A percentile compares a stretch with the other conserved stretches of the same genome.
Conservation (phyloP, 2,797 vertebrate species). For the Coccyzus lansbergi region DNA sequence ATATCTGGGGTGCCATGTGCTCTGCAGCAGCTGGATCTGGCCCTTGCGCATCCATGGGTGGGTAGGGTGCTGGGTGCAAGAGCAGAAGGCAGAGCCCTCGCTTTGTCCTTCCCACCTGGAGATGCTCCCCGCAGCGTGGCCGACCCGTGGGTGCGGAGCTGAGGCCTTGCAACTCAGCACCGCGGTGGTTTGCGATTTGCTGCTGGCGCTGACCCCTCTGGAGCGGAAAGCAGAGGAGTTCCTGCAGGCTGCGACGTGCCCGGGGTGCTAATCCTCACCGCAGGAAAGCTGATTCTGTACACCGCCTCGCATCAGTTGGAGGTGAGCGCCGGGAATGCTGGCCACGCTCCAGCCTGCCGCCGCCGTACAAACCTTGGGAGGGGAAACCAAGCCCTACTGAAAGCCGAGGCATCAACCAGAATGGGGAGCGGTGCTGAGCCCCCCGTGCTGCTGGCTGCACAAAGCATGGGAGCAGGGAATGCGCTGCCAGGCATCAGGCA, state of each 20-base stretch:
- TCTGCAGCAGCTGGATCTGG: neutral
- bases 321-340: neutral
- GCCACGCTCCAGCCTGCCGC: neutral
- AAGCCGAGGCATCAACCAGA: rapidly evolving
- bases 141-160: neutral
- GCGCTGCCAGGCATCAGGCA: rapidly evolving
- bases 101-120: rapidly evolving
- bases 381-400: neutral
- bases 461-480: neutral
- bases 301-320: neutral
- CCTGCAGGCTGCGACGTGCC: slow-evolving; percentile 60
- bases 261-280: slow-evolving; percentile 34
- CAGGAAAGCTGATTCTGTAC: neutral
- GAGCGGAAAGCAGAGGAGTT: neutral
- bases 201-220: neutral
- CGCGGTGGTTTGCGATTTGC: neutral
- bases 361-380: neutral
- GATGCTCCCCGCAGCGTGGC: neutral
- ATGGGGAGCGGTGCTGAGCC: neutral
- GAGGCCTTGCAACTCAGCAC: neutral
- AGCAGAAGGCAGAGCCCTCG: neutral
- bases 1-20: rapidly evolving
- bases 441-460: neutral
- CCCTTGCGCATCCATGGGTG: neutral
- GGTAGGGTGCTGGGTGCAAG: neutral